These are phyloP conservation scores for Bos indicus DNA, from an alignment of 2,113 vertebrate genomes.

Conservation along the genomic window DNA sequence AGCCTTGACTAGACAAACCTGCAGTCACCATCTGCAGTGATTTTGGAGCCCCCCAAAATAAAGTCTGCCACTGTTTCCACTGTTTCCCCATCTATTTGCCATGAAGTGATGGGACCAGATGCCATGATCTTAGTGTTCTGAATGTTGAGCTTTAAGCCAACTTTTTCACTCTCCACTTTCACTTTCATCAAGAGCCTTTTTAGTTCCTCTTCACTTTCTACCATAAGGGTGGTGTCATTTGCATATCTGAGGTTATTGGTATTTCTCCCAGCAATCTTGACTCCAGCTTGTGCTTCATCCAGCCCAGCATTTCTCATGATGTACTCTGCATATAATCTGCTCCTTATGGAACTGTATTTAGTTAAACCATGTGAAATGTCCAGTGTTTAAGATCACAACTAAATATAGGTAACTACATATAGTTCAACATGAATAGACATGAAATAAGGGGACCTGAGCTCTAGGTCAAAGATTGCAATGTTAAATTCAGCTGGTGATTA, in stretches of 20 bases:
- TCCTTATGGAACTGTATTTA: background rate
- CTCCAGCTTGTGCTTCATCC: background rate
- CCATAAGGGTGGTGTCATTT: background rate
- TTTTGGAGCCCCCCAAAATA: rapidly evolving
- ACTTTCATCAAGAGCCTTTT: background rate
- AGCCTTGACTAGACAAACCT: background rate
- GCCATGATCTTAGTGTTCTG: background rate
- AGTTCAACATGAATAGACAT: background rate
- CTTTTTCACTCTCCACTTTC: background rate
- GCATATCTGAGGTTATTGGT: background rate
- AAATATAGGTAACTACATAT: background rate
- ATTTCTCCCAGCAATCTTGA: background rate
- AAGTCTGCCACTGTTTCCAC: background rate
- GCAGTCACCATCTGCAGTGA: background rate
- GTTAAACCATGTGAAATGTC: background rate
- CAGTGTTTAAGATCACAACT: background rate
- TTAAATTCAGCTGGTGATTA: background rate
- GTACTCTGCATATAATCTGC: background rate
- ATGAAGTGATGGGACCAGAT: background rate
- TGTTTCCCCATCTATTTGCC: background rate
- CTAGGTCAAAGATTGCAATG: background rate
- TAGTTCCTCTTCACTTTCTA: background rate
- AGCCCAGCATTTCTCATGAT: background rate
- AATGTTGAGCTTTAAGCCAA: background rate
- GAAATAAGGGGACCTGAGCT: background rate